These are phyloP conservation scores for Zosterops japonicus DNA, from an alignment of 2,113 vertebrate species.

Conservation along the genomic window DNA sequence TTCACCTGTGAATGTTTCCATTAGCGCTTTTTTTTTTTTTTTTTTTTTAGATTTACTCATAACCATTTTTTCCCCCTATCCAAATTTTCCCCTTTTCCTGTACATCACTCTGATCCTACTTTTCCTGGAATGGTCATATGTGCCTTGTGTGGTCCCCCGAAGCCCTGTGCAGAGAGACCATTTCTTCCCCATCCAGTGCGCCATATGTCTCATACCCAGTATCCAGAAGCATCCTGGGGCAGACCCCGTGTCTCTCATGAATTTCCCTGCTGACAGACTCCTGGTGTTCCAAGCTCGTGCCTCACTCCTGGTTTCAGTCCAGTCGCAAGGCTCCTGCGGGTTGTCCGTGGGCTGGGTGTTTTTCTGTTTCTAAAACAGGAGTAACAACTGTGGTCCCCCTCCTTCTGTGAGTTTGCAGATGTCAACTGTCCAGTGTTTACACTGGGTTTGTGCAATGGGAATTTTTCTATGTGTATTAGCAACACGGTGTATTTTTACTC, in stretches of 20 bases:
- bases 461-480: neutral
- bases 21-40: neutral
- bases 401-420: neutral
- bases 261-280: neutral
- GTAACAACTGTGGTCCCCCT: neutral
- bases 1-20: neutral
- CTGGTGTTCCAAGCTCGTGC: neutral
- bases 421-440: slow-evolving; percentile 2
- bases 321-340: fast-evolving
- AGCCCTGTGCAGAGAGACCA: neutral
- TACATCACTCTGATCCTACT: neutral
- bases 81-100: neutral
- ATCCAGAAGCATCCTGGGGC: neutral
- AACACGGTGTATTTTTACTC: neutral
- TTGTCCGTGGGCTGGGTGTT: neutral
- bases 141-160: fast-evolving
- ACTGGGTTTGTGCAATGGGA: neutral
- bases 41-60: neutral
- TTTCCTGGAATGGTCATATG: neutral
- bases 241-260: neutral
- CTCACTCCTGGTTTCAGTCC: neutral
- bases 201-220: neutral
- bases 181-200: neutral
- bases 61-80: neutral
- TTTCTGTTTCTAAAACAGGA: slow-evolving; percentile 19